These are phyloP conservation scores for Disparrhopalites patrizii DNA, from an alignment of 2,888 invertebrate genomes.

Conservation along the genomic window DNA sequence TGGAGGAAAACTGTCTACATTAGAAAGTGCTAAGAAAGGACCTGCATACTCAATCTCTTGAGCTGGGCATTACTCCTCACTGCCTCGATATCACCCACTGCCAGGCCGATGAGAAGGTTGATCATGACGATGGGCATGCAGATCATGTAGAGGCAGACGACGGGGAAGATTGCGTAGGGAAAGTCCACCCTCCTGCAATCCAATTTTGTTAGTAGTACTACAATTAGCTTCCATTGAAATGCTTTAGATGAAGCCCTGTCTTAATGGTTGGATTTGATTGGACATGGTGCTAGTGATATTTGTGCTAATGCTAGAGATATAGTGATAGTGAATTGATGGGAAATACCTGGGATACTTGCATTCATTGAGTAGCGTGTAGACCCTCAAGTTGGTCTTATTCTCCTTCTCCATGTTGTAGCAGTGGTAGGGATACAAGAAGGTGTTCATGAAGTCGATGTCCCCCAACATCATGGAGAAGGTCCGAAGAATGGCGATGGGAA, in stretches of 20 bases:
- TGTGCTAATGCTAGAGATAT: too few relatives aligned
- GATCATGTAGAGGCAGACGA: slow-evolving; percentile 18
- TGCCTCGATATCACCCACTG: slow-evolving; percentile 5
- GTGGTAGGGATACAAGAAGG: slow-evolving; percentile 66
- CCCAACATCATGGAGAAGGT: slow-evolving; percentile 74
- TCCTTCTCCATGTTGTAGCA: slow-evolving; percentile 36
- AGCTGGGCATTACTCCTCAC: slow-evolving; percentile 18
- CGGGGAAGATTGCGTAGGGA: slow-evolving; percentile 10
- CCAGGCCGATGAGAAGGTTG: slow-evolving; percentile 21
- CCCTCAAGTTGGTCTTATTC: background rate
- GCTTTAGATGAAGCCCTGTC: too few relatives aligned
- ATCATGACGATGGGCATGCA: slow-evolving; percentile 8
- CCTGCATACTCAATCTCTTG: slow-evolving; percentile 16
- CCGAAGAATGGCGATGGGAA: slow-evolving; percentile 72
- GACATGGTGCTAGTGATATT: too few relatives aligned
- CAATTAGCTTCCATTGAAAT: too few relatives aligned
- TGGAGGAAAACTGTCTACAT: background rate
- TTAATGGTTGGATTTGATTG: too few relatives aligned
- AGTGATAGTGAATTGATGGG: too few relatives aligned
- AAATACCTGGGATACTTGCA: slow-evolving; percentile 2
- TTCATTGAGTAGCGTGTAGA: background rate
- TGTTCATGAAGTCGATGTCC: slow-evolving; percentile 83
- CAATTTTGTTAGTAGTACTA: too few relatives aligned
- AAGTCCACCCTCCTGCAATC: slow-evolving; percentile 1
- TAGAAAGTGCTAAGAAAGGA: background rate